Evolutionary conservation across 1,140 invertebrate species (phyloP), one percentile per base, ranked within the genome.

Genomic region (Aphaenogaster rudis): DNA sequence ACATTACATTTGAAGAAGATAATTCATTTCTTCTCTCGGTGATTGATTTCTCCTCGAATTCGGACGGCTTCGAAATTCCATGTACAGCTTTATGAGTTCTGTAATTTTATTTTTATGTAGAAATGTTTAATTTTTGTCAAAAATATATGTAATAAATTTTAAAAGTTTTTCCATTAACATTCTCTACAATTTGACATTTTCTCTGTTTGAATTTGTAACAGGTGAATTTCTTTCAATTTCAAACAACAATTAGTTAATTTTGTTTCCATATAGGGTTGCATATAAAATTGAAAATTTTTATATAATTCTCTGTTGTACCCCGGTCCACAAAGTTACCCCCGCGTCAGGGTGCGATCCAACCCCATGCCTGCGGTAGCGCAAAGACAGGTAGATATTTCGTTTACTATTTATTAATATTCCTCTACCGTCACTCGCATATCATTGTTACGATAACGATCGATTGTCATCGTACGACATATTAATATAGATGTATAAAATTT

Each of bases 401-500:
- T 91, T 90, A 84, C 91, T 90, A 89, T 92, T 93, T 93, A 93
- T 92, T 92, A 85, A 92, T 91, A 88, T 81, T 87, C 92, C 89
- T 85, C 84, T 89, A 92, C 42, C 90, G 90, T 87, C 88, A 93
- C 86, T 91, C 90, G 92, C 93, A 94, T 94, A 94, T 95, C 92
- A 93, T 92, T 93, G 91, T 93, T 93, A 93, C 89, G 92, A 88
- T 92, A 88, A 91, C 90, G 88, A 93, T 92, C 88, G 91, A 93
- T 88, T 92, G 90, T 84, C 80, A 88, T 92, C 90, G 85, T 91
- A 91, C 90, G 89, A 90, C 79, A 92, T 91, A 91, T 88, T 93
- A 79, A 48, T 64, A 93, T 94, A 92, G 94, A 93, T 94, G 94
- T 94, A 94, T 93, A 94, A 94, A 94, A 94, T 94, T 93, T 92